Conservation (phyloP, 2,888 invertebrate species). For the Adineta ricciae region DNA sequence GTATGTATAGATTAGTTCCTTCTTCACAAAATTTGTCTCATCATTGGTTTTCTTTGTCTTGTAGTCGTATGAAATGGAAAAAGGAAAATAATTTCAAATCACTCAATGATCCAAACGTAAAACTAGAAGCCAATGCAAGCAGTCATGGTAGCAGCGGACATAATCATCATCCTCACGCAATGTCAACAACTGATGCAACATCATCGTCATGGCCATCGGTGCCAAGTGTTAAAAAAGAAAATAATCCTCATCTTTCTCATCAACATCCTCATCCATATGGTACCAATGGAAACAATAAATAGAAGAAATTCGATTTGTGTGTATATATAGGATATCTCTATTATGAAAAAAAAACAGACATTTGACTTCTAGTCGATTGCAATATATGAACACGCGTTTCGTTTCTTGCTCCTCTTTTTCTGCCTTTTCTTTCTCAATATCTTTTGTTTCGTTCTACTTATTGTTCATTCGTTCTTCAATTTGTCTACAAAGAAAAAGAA, state of each 20-base stretch:
- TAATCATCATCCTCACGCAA: background rate
- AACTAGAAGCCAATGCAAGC: constrained; percentile 24
- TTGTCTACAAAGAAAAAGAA: background rate
- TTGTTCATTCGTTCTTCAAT: background rate
- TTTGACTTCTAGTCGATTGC: constrained; percentile 5
- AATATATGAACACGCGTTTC: background rate
- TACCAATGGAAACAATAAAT: constrained; percentile 5
- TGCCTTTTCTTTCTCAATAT: background rate
- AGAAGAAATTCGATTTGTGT: background rate
- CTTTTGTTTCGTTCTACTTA: background rate
- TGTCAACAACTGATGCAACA: background rate
- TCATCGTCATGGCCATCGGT: background rate
- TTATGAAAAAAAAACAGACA: background rate
- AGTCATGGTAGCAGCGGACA: background rate
- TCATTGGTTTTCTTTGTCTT: constrained; percentile 41
- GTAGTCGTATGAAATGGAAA: constrained; percentile 49
- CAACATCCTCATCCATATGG: background rate
- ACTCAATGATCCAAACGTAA: constrained; percentile 34
- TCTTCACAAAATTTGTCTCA: background rate
- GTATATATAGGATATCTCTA: background rate
- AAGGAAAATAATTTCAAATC: constrained; percentile 42
- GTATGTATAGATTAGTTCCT: no score
- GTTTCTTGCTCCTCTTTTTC: background rate
- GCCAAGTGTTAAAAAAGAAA: background rate
- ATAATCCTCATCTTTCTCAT: background rate